A percentile compares a stretch with the other conserved stretches of the same genome.
These are phyloP conservation scores for Anoplopoma fimbria DNA, from an alignment of 2,113 vertebrate genomes.

Conservation along the genomic window DNA sequence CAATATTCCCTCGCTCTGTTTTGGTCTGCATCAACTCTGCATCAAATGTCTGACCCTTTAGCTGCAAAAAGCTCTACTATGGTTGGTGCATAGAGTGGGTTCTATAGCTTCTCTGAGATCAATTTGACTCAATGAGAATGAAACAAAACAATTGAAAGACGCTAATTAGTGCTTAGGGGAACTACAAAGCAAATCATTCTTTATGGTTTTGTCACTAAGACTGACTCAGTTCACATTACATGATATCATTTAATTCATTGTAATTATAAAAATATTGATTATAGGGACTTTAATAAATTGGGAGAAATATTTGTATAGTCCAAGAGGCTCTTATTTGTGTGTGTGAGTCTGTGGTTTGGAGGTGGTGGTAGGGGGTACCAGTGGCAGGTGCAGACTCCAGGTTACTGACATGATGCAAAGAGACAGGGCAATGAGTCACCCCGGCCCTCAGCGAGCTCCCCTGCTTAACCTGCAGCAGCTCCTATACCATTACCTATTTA, in stretches of 20 bases:
- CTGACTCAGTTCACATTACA: not conserved
- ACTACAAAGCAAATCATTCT: not conserved
- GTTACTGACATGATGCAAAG: constrained; percentile 75
- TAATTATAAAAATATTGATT: not conserved
- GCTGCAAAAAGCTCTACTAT: too few relatives aligned
- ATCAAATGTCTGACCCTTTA: too few relatives aligned
- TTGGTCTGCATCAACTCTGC: not conserved
- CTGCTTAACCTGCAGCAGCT: constrained; percentile 69
- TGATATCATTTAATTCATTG: not conserved
- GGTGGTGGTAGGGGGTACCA: constrained; percentile 23
- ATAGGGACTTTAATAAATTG: not conserved
- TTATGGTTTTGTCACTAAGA: not conserved
- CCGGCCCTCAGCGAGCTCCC: constrained; percentile 44
- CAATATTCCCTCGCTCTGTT: not conserved
- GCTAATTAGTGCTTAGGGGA: not conserved
- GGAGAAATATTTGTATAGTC: not conserved
- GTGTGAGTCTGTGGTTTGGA: constrained; percentile 27
- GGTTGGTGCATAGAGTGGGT: not conserved
- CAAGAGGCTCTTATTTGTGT: not conserved
- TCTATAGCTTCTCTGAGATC: not conserved
- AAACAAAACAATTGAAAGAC: not conserved
- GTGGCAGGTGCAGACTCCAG: constrained; percentile 72
- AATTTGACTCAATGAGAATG: not conserved
- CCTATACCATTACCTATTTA: constrained; percentile 76
- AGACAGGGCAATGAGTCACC: constrained; percentile 74